phyloP scores from a whole-genome alignment of 1,140 invertebrate genomes.

The Caenorhabditis tropicalis region DNA sequence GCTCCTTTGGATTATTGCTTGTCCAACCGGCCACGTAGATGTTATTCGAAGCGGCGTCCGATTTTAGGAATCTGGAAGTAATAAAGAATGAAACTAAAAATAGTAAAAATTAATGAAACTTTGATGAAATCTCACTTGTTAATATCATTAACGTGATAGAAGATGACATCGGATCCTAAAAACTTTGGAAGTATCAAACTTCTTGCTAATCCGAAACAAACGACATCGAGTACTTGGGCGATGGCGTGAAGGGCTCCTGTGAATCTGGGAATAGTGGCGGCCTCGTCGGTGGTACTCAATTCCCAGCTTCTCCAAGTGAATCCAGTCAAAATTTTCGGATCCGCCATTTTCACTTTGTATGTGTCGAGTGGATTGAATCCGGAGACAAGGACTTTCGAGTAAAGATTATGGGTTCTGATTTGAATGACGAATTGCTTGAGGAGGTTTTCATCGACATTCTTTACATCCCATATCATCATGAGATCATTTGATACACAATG shows the following conservation, averaged over 20 bases:
- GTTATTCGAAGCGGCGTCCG: slow-evolving; percentile 12
- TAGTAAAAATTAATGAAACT: neutral
- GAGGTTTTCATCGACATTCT: slow-evolving; percentile 34
- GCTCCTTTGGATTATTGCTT: neutral
- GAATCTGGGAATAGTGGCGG: neutral
- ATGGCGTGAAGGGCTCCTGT: slow-evolving; percentile 3
- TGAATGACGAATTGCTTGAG: slow-evolving; percentile 14
- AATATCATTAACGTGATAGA: slow-evolving; percentile 34
- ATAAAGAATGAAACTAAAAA: neutral
- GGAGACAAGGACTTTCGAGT: neutral
- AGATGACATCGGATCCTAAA: slow-evolving; percentile 17
- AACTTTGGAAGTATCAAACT: neutral
- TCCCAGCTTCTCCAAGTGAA: slow-evolving; percentile 22
- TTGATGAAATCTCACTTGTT: neutral
- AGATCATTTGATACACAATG: neutral
- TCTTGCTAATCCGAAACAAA: neutral
- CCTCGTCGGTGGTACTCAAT: slow-evolving; percentile 7
- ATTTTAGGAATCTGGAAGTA: neutral
- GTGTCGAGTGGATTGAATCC: slow-evolving; percentile 20
- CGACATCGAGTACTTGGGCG: neutral
- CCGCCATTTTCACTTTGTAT: neutral
- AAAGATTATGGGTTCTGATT: neutral
- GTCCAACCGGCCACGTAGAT: slow-evolving; percentile 24
- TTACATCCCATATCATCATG: slow-evolving; percentile 21
- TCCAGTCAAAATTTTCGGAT: slow-evolving; percentile 25